phyloP scores from a whole-genome alignment of 37 sponge, comb jelly and placozoan species.

The Mnemiopsis leidyi region DNA sequence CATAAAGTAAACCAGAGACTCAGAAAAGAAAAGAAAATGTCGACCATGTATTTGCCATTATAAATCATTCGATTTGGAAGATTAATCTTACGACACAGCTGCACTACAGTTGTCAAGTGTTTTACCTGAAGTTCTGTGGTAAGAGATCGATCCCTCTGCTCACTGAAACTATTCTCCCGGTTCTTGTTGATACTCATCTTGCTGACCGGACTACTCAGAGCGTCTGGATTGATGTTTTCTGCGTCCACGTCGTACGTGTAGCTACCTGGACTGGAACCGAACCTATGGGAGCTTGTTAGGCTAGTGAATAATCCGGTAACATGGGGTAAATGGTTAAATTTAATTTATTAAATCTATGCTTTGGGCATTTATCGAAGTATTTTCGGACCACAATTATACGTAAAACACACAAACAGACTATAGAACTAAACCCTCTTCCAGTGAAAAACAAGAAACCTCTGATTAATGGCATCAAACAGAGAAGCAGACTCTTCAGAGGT shows the following conservation, averaged over 20 bases:
- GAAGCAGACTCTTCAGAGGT: constrained; percentile 43
- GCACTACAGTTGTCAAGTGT: no score
- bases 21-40: no score
- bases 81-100: no score
- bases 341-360: no score
- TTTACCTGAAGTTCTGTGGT: neutral
- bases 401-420: no score
- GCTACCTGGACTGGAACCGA: constrained; percentile 60
- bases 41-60: no score
- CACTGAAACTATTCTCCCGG: neutral
- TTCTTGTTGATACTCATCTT: neutral
- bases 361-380: no score
- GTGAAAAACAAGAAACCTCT: constrained; percentile 9
- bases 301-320: neutral
- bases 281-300: constrained; percentile 25
- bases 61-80: no score
- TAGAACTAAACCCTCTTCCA: neutral
- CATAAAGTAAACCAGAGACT: no score
- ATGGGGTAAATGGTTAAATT: no score
- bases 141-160: neutral
- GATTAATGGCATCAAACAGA: constrained; percentile 56
- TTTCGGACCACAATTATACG: no score
- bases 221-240: constrained; percentile 61
- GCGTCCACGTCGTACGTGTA: constrained; percentile 47
- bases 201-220: neutral